Percentiles rank a stretch among this genome's conserved stretches.
phyloP scores from a whole-genome alignment of 2,888 invertebrate species.

The Hetaerina titia region DNA sequence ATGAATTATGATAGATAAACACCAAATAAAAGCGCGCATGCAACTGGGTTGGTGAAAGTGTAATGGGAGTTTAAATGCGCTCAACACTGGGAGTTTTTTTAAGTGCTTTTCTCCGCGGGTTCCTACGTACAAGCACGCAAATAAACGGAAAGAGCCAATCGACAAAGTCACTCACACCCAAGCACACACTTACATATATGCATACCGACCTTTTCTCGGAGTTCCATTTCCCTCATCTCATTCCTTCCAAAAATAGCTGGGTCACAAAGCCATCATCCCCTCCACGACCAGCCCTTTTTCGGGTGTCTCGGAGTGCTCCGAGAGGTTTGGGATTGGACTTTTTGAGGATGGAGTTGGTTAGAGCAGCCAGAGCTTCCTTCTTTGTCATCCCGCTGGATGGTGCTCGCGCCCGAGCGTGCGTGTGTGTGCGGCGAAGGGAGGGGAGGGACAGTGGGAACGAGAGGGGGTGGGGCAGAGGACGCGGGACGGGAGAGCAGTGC shows the following conservation, averaged over 20 bases:
- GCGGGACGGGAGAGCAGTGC: not conserved
- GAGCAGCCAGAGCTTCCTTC: not conserved
- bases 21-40: not conserved
- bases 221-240: not conserved
- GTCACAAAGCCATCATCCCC: not conserved
- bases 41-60: not conserved
- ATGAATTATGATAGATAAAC: not conserved
- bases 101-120: not conserved
- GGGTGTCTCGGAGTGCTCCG: not conserved
- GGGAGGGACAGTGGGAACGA: not conserved
- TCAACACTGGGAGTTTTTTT: not conserved
- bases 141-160: not conserved
- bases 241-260: not conserved
- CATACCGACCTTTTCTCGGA: not conserved
- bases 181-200: not conserved
- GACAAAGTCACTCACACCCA: not conserved
- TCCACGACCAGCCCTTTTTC: not conserved
- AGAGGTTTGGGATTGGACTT: not conserved
- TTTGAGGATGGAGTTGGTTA: not conserved
- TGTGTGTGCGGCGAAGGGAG: not conserved
- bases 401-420: not conserved
- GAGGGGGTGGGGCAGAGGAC: not conserved
- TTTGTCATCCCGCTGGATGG: not conserved
- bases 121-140: not conserved
- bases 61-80: not conserved